These are phyloP conservation scores for Rhizomys pruinosus DNA, from an alignment of 2,113 vertebrate species.

Conservation along the genomic window DNA sequence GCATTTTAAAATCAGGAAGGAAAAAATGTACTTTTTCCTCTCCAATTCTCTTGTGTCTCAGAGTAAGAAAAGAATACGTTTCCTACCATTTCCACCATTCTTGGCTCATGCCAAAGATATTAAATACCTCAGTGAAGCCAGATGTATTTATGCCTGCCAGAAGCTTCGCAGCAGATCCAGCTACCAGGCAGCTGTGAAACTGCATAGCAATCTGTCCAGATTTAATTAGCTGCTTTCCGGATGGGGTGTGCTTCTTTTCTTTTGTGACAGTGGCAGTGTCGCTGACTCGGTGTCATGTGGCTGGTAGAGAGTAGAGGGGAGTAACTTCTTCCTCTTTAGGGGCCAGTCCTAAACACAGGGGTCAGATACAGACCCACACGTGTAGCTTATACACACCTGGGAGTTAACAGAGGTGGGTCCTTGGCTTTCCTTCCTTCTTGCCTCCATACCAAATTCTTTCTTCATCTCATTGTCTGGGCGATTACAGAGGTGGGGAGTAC, in stretches of 20 bases:
- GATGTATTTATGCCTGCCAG: slow-evolving; percentile 65
- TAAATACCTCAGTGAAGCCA: slow-evolving; percentile 65
- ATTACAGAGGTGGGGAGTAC: background rate
- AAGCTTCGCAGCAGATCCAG: slow-evolving; percentile 27
- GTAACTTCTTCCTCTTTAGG: background rate
- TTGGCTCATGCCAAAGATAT: slow-evolving; percentile 29
- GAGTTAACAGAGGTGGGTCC: background rate
- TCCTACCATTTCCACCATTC: slow-evolving; percentile 54
- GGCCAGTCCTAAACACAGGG: background rate
- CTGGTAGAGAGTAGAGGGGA: too few species aligned
- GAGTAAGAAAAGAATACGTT: slow-evolving; percentile 52
- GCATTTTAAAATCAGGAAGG: background rate
- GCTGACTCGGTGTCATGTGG: background rate
- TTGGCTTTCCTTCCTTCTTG: background rate
- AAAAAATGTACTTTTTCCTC: background rate
- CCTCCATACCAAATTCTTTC: background rate
- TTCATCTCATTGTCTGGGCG: background rate
- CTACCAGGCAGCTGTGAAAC: slow-evolving; percentile 43
- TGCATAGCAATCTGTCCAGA: slow-evolving; percentile 28
- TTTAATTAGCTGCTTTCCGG: slow-evolving; percentile 41
- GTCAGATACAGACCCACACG: rapidly evolving
- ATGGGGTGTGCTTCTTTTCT: background rate
- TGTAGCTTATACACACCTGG: background rate
- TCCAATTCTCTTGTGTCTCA: background rate
- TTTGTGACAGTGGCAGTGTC: rapidly evolving